Evolutionary conservation across 2,888 invertebrate genomes (phyloP), one percentile per base, ranked within the genome.

Genomic region (Corythucha ciliata): DNA sequence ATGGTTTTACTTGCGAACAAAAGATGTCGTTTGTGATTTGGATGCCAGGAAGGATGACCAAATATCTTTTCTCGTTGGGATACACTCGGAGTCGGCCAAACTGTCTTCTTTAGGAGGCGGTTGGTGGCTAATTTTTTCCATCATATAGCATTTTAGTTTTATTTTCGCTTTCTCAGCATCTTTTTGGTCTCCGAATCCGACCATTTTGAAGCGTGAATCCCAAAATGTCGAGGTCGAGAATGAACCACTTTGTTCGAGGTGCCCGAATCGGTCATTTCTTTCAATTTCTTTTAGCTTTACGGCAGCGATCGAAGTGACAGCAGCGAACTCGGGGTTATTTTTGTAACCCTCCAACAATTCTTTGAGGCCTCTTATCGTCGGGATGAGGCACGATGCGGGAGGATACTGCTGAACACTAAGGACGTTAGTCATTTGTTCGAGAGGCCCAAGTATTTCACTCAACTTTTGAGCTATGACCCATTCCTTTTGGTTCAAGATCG

Each of bases 141-240:
- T n/a, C n/a, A n/a, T n/a, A n/a, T n/a, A n/a, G n/a, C n/a, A n/a
- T n/a, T n/a, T n/a, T n/a, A n/a, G n/a, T n/a, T n/a, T n/a, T n/a
- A n/a, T n/a, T n/a, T n/a, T n/a, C n/a, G n/a, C n/a, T n/a, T n/a
- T n/a, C n/a, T n/a, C n/a, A n/a, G n/a, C n/a, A 55, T 48, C 47
- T 26, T n/a, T n/a, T n/a, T n/a, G n/a, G n/a, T n/a, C n/a, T n/a
- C n/a, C 44, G 3, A 59, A 58, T 7, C 40, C 33, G 16, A 32
- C 45, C n/a, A 45, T 29, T 20, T 33, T 27, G 18, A 16, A 45
- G 8, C 45, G 14, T 39, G 45, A 33, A 45, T 45, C 45, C 20
- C 27, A 25, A 18, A 45, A 45, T 5, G 45, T 45, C 7, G 10
- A 26, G 7, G 18, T 32, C 5, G 37, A 7, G 10, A 44, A 16